Evolutionary conservation across 2,888 invertebrate genomes (phyloP).

Genomic region (Dynastes maya): DNA sequence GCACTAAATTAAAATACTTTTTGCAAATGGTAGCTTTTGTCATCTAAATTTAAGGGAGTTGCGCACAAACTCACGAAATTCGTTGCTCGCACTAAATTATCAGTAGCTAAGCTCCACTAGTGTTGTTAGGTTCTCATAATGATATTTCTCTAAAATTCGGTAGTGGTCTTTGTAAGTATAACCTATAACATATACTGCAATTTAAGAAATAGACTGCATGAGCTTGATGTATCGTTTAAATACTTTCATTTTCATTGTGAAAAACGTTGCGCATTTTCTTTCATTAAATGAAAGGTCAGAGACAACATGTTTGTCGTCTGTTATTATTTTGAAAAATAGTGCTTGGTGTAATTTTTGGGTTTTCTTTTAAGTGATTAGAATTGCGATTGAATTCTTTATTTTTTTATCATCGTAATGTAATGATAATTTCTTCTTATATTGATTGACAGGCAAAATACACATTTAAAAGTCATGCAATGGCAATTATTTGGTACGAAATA

Average conservation of each 20-base stretch:
- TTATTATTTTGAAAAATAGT: conserved; percentile 24
- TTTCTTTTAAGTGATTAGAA: not conserved
- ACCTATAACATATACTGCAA: not conserved
- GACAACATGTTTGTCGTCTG: conserved; percentile 22
- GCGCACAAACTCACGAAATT: conserved; percentile 67
- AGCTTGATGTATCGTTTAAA: no score
- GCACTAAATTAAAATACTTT: conserved; percentile 49
- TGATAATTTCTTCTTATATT: conserved; percentile 17
- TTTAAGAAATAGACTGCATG: no score
- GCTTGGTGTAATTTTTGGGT: not conserved
- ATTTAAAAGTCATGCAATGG: conserved; percentile 28
- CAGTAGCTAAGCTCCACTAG: conserved; percentile 71
- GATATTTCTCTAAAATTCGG: conserved; percentile 69
- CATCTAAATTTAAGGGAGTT: conserved; percentile 69
- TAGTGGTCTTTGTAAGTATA: conserved; percentile 69
- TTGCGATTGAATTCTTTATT: not conserved
- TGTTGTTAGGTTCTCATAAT: conserved; percentile 70
- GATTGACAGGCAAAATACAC: conserved; percentile 34
- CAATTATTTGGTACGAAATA: conserved; percentile 30
- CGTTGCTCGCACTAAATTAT: conserved; percentile 69
- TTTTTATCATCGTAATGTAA: not conserved
- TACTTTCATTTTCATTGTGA: not conserved
- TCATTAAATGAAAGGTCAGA: no score
- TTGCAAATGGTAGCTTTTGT: conserved; percentile 68
- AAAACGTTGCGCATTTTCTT: not conserved